Evolutionary conservation across 2,113 vertebrate genomes (phyloP).

Genomic region (Delphinapterus leucas): DNA sequence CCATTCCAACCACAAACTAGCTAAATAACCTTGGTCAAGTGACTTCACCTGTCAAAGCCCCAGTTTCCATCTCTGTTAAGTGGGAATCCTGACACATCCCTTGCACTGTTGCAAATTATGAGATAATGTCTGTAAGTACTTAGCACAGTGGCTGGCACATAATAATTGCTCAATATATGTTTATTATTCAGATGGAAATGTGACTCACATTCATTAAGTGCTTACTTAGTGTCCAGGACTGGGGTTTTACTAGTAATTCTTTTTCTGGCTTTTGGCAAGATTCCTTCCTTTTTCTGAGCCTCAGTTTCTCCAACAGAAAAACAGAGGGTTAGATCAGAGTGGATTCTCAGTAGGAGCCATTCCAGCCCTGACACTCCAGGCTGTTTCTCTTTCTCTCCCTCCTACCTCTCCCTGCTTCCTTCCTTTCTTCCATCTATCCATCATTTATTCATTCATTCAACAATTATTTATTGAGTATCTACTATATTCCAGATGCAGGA

Average conservation of each 20-base stretch:
- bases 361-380: background rate
- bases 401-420: background rate
- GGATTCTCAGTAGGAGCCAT: background rate
- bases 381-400: background rate
- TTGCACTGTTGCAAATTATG: background rate
- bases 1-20: background rate
- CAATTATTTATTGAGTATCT: background rate
- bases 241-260: background rate
- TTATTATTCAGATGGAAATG: background rate
- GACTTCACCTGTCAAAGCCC: background rate
- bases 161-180: background rate
- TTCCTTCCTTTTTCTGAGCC: background rate
- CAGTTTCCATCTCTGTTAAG: background rate
- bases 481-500: constrained; percentile 2
- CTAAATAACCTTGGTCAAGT: background rate
- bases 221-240: background rate
- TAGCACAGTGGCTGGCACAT: background rate
- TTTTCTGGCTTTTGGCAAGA: background rate
- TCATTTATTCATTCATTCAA: background rate
- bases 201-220: background rate
- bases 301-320: background rate
- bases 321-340: background rate
- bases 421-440: background rate
- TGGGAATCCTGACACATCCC: background rate
- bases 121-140: background rate